A percentile compares a stretch with the other conserved stretches of the same genome.
Conservation (phyloP, 1,140 invertebrate species). For the Zaprionus davidi region DNA sequence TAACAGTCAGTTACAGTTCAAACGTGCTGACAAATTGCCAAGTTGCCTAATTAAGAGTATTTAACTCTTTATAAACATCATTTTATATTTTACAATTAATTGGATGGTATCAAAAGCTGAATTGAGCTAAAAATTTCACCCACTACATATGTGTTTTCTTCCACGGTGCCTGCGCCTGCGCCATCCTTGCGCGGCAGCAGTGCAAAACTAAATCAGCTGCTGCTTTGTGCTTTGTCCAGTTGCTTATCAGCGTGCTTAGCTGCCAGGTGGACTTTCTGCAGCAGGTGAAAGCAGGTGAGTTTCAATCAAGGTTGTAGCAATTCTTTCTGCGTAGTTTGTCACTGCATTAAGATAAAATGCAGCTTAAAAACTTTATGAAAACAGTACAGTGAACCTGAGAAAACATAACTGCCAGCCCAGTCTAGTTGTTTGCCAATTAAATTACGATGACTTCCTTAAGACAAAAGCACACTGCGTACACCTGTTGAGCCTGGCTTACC, state of each 20-base stretch:
- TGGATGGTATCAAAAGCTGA: background rate
- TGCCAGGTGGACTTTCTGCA: conserved; percentile 14
- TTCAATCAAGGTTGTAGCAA: background rate
- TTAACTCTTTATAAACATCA: background rate
- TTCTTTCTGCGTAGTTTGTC: conserved; percentile 5
- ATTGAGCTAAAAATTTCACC: background rate
- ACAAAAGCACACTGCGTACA: background rate
- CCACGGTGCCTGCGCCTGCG: conserved; percentile 41
- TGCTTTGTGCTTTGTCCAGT: conserved; percentile 13
- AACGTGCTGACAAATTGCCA: background rate
- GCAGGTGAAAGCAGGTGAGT: conserved; percentile 30
- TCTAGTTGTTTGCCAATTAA: background rate
- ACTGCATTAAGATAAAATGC: conserved; percentile 15
- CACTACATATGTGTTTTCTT: background rate
- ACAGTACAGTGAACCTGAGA: background rate
- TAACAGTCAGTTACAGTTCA: background rate
- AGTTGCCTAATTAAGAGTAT: background rate
- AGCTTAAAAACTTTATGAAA: background rate
- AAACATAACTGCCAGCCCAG: background rate
- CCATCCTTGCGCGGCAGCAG: conserved; percentile 10
- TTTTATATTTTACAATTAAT: background rate
- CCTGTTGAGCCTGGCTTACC: conserved; percentile 23
- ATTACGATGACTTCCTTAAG: background rate
- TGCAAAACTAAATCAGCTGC: conserved; percentile 37
- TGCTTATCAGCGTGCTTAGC: conserved; percentile 37